A percentile compares a stretch with the other conserved stretches of the same genome.
Conservation (phyloP, 92 coral and sea anemone genomes). For the Zoanthus sansibaricus region DNA sequence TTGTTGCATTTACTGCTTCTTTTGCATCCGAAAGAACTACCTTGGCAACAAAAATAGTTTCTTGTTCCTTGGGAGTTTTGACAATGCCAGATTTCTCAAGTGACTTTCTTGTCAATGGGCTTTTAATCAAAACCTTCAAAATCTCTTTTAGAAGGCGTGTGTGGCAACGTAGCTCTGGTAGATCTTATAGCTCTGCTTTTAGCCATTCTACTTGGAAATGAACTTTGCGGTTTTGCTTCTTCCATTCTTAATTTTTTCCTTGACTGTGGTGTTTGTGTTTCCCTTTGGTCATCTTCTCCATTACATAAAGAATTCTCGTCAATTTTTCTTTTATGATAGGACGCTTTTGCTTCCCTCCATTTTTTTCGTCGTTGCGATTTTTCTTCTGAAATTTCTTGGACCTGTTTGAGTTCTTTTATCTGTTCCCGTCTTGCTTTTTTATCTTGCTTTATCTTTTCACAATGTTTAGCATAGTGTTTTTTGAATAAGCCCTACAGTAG, state of each 20-base stretch:
- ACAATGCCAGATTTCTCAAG: no score
- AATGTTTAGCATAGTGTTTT: neutral
- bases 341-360: neutral
- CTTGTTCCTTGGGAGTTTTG: no score
- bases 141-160: no score
- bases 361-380: constrained; percentile 2
- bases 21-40: constrained; percentile 26
- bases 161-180: constrained; percentile 27
- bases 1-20: constrained; percentile 34
- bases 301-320: neutral
- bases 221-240: neutral
- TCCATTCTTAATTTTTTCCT: neutral
- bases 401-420: neutral
- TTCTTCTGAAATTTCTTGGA: neutral
- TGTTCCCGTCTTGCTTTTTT: neutral
- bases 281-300: neutral
- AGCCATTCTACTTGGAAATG: constrained; percentile 1
- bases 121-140: no score
- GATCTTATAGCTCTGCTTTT: neutral
- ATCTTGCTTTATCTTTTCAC: constrained; percentile 13
- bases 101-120: no score
- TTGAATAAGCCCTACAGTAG: no score
- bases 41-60: constrained; percentile 8
- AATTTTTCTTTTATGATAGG: neutral
- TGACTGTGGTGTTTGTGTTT: neutral